These are phyloP conservation scores for Cossypha caffra DNA, from an alignment of 2,797 vertebrate species.

Conservation along the genomic window DNA sequence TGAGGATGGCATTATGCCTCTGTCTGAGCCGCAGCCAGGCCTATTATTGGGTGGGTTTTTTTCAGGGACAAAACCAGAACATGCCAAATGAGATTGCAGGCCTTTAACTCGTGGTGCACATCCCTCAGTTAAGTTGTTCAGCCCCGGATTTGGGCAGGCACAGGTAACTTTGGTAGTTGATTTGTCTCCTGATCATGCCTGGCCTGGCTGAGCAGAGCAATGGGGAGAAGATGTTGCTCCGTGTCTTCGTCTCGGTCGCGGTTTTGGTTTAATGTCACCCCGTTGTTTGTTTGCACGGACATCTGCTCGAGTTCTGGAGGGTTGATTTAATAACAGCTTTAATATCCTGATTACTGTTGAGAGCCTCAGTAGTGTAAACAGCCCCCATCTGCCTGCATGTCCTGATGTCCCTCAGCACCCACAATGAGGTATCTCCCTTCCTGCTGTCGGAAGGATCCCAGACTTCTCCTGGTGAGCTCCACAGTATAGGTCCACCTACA, in stretches of 20 bases:
- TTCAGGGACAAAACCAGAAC: not conserved
- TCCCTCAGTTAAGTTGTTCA: not conserved
- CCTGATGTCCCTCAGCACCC: not conserved
- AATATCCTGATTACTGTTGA: slow-evolving; percentile 16
- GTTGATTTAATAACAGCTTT: slow-evolving; percentile 44
- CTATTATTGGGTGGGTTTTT: not conserved
- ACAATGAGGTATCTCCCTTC: accelerated
- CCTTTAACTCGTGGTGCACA: not conserved
- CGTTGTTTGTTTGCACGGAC: not conserved
- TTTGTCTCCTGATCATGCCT: not conserved
- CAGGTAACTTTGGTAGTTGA: not conserved
- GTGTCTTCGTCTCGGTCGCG: not conserved
- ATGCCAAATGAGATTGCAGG: not conserved
- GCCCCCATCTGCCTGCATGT: slow-evolving; percentile 2
- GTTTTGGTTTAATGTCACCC: slow-evolving; percentile 51
- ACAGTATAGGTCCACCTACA: not conserved
- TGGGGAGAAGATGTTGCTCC: not conserved
- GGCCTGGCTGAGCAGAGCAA: not conserved
- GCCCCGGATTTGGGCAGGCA: not conserved
- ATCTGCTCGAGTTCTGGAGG: slow-evolving; percentile 41
- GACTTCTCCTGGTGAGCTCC: not conserved
- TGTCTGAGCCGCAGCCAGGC: slow-evolving; percentile 31
- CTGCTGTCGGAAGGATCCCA: not conserved
- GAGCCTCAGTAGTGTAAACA: not conserved
- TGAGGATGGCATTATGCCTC: slow-evolving; percentile 5